Evolutionary conservation across 2,113 vertebrate species (phyloP), one percentile per base, ranked within the genome.

Genomic region (Calypte anna): DNA sequence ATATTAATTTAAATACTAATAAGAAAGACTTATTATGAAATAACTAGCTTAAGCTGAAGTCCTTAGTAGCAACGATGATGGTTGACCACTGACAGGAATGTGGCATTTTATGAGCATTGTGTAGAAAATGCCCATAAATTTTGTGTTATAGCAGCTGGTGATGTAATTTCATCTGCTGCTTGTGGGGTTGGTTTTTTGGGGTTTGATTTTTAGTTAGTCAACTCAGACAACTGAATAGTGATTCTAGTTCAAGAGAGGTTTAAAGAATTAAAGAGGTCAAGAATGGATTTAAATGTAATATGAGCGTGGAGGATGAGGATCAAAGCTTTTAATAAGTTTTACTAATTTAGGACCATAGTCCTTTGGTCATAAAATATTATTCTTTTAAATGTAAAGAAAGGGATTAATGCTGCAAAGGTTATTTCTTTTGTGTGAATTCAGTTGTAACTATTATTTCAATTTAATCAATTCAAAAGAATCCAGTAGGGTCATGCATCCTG

Each of bases 1-100:
- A 48, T 24, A 69, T n/a, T 84, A 84, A 81, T 51, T 75, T 69
- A 92, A 84, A 48, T 72, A 75, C 6, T 78, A 12, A 59, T 87
- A 55, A 38, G 28, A 81, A 55, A 75, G 21, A 74, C 55, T 81
- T 86, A 74, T 8, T 91, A 55, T 63, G 22, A 59, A 78, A 64
- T 74, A 55, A 12, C 7, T 70, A 55, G 54, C 64, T 73, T 77
- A 75, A 78, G 57, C 4, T 63, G 23, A 67, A 70, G 22, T 55
- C 23, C 38, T 61, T 58, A 28, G n/a, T 83, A 70, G 40, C n/a
- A 54, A 30, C 18, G 31, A 0, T 43, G 33, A 55, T 58, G 21
- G 77, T 77, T 77, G 61, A 24, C 55, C 8, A 4, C 18, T 83
- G 55, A 8, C n/a, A 86, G 27, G 6, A 81, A 85, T 17, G 44